Evolutionary conservation across 2,888 invertebrate genomes (phyloP), one percentile per base, ranked within the genome.

Genomic region (Patella pellucida): DNA sequence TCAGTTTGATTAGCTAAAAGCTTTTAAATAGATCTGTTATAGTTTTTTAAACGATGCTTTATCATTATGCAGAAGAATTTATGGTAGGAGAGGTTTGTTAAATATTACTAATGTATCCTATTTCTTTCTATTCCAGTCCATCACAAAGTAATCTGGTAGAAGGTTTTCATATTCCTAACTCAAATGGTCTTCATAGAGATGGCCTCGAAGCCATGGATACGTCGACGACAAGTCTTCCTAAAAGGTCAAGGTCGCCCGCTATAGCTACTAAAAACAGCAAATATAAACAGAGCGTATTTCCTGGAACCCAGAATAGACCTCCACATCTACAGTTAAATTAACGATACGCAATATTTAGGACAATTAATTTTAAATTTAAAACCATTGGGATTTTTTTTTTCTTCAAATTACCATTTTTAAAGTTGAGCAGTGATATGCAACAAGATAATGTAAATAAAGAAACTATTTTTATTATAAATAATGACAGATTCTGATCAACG

Each of bases 171-270:
- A 78, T 85, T 68, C 70, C 74, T 62, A 68, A 68, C 12, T 72
- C 77, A 23, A 72, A 75, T 52, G 77, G 77, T 41, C 68, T 77
- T 31, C 62, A 75, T 73, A 50, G 56, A 41, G 83, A 82, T 11
- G 85, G 82, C 9, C 79, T 78, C 54, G 87, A 87, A 75, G 88
- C 85, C 75, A 89, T 88, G 89, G 88, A 88, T 80, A 86, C 86
- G 12, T 82, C 86, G n/a, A 78, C 82, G 50, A 76, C 82, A 19
- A 76, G 78, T 78, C 82, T 84, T 72, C 84, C 84, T n/a, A 83
- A 84, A 73, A 80, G 84, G 74, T 83, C 85, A 31, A 83, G 84
- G 68, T 84, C 87, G 67, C 84, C 86, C 7, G 86, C 85, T 51
- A 87, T 87, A 70, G 85, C 83, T 62, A 84, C 85, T 62, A 86